Conservation (phyloP, 2,797 vertebrate genomes). For the Epinephelus awoara region DNA sequence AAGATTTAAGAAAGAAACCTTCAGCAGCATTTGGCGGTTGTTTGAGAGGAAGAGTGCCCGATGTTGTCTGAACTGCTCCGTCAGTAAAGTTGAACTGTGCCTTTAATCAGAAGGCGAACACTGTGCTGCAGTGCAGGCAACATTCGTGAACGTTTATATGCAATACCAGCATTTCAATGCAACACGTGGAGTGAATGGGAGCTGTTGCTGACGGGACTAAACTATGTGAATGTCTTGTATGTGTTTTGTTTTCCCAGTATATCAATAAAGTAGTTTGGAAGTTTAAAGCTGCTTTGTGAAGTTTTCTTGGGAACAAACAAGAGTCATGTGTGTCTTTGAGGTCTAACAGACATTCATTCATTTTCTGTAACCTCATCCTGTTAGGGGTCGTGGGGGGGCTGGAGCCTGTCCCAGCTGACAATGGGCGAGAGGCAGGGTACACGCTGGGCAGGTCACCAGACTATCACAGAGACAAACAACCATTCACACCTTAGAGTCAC, state of each 20-base stretch:
- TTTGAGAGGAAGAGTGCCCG: slow-evolving; percentile 18
- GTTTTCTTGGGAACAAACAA: background rate
- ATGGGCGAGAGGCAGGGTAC: too few relatives aligned
- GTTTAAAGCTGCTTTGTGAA: slow-evolving; percentile 2
- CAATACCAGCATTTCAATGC: slow-evolving; percentile 75
- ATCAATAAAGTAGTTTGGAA: slow-evolving; percentile 79
- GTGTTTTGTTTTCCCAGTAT: slow-evolving; percentile 45
- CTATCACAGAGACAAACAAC: too few relatives aligned
- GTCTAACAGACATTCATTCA: background rate
- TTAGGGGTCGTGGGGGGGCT: too few relatives aligned
- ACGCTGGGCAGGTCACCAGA: too few relatives aligned
- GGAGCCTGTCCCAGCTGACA: too few relatives aligned
- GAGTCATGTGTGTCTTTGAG: background rate
- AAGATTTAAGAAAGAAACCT: slow-evolving; percentile 8
- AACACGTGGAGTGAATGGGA: slow-evolving; percentile 48
- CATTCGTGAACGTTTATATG: slow-evolving; percentile 60
- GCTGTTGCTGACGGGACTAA: slow-evolving; percentile 47
- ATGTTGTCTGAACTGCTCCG: slow-evolving; percentile 32
- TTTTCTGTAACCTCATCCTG: too few relatives aligned
- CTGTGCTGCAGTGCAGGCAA: slow-evolving; percentile 19
- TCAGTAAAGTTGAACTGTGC: slow-evolving; percentile 29
- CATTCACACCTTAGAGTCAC: too few relatives aligned
- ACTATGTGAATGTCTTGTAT: slow-evolving; percentile 62
- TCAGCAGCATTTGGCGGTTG: slow-evolving; percentile 11
- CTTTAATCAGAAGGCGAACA: slow-evolving; percentile 28